A percentile compares a stretch with the other conserved stretches of the same genome.
Evolutionary conservation across 1,140 invertebrate genomes (phyloP).

Genomic region (Trypoxylus dichotomus): DNA sequence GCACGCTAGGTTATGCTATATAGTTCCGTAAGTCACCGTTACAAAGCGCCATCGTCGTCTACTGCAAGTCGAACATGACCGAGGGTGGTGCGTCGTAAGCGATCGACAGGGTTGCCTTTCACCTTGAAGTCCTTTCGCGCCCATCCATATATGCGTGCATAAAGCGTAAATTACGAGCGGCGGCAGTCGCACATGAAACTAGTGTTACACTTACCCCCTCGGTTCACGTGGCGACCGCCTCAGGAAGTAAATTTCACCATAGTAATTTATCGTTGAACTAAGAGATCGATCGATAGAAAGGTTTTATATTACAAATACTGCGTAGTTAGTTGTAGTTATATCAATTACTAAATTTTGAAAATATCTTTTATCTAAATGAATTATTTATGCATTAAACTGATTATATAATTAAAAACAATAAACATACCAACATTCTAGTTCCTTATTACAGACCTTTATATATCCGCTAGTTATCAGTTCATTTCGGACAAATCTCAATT

Average conservation of each 20-base stretch:
- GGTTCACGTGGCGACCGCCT: background rate
- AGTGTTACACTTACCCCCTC: background rate
- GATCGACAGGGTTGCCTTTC: constrained; percentile 12
- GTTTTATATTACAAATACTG: background rate
- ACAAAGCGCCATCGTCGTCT: background rate
- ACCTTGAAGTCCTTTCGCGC: constrained; percentile 9
- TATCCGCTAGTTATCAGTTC: too few species aligned
- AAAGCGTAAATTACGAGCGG: background rate
- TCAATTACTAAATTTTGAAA: too few species aligned
- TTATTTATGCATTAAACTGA: too few species aligned
- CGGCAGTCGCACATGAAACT: constrained; percentile 17
- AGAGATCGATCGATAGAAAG: background rate
- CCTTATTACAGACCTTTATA: too few species aligned
- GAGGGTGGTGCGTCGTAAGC: constrained; percentile 10
- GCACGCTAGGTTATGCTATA: background rate
- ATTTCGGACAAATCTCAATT: too few species aligned
- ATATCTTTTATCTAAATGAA: too few species aligned
- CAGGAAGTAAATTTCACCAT: constrained; percentile 15
- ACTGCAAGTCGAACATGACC: constrained; percentile 10
- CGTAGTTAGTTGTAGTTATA: background rate
- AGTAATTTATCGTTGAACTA: background rate
- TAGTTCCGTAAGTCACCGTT: constrained; percentile 20
- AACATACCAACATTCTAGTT: too few species aligned
- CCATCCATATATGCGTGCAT: background rate
- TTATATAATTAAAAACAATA: too few species aligned